These are phyloP conservation scores for Marmota flaviventris DNA, from an alignment of 2,113 vertebrate genomes.

Conservation along the genomic window DNA sequence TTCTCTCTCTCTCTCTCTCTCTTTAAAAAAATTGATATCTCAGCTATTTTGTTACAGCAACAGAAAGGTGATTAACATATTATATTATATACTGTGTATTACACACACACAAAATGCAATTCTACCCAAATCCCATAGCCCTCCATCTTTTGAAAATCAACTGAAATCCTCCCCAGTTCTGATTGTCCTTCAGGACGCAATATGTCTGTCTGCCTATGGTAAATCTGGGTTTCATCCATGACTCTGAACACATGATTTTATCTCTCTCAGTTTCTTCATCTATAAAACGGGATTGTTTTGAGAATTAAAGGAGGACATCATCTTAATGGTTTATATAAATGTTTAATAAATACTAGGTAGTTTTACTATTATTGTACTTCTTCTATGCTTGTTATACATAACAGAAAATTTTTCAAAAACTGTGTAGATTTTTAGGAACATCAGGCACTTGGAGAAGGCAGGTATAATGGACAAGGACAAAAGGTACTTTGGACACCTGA, in stretches of 20 bases:
- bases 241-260: not conserved
- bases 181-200: not conserved
- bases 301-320: not conserved
- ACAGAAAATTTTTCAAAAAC: slow-evolving; percentile 36
- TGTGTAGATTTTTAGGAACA: not conserved
- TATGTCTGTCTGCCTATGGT: not conserved
- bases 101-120: not conserved
- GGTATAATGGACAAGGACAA: not conserved
- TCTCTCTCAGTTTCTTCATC: not conserved
- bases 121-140: not conserved
- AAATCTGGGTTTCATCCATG: not conserved
- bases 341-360: not conserved
- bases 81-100: not conserved
- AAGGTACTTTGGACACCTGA: not conserved
- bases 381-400: not conserved
- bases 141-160: not conserved
- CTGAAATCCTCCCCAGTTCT: not conserved
- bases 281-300: slow-evolving; percentile 29
- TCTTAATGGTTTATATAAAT: not conserved
- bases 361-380: not conserved
- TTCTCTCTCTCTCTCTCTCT: no score
- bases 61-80: not conserved
- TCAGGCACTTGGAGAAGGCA: not conserved
- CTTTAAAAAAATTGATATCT: not conserved
- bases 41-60: not conserved